Base-by-base conservation (phyloP, 64 coral and sea anemone species). In the Trachythela sp. region DNA sequence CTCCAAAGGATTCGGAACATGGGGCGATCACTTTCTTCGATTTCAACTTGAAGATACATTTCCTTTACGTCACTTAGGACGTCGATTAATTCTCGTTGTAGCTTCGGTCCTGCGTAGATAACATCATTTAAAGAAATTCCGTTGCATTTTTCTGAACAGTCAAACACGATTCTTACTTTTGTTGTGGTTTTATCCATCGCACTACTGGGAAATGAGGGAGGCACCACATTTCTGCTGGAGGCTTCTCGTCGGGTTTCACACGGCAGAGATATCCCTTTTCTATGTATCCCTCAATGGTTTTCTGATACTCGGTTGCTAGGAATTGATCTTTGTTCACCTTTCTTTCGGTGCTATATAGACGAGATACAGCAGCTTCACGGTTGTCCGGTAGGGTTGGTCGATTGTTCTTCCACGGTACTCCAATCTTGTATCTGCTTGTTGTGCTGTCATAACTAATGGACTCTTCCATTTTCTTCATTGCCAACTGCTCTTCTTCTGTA, bases 161-260 rank as follows among this genome's bases (percentile, higher is more conserved):
- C 41, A 52, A 83, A 89, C 40, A 89, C 70, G 37, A 89, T 83
- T 5, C 67, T n/a, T 31, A 90, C 77, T 68, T 90, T 90, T 20
- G 80, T 85, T 36, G 89, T 90, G 3, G 52, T 6, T 29, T 92
- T 92, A 68, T 92, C 68, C 70, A 92, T 88, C 71, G 33, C 9
- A 92, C 86, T 43, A 88, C 41, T 9, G 86, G 86, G 84, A 88
- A 92, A 70, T 92, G 90, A 13, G 48, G 70, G 2, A 86, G 31
- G 32, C 80, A 86, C 84, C 90, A 91, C 7, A 80, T 70, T 4
- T 86, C 48, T 48, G 39, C 2, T 9, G n/a, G 85, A 8, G 9
- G 13, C 26, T 35, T 24, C 37, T 91, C 90, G 11, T 31, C 29
- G 20, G 15, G 1, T 2, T 3, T 0, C 9, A 87, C 35, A 30